These are phyloP conservation scores for Aplochiton taeniatus DNA, from an alignment of 2,797 vertebrate genomes.

Conservation along the genomic window DNA sequence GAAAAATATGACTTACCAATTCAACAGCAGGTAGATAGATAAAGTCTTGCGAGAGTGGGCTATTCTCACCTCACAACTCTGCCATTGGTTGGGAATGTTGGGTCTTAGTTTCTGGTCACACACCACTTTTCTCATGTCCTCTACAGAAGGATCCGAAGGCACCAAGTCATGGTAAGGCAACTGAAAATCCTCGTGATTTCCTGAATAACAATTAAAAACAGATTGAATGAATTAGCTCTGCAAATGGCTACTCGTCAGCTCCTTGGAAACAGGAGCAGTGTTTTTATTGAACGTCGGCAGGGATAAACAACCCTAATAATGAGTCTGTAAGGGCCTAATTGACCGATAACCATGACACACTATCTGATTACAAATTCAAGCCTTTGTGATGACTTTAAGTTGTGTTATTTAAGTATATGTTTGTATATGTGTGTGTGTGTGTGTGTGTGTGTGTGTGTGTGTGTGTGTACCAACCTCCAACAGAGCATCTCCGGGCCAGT, in stretches of 20 bases:
- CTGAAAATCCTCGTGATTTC: conserved; percentile 92
- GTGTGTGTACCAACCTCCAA: conserved; percentile 78
- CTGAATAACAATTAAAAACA: conserved; percentile 61
- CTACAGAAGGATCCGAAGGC: conserved; percentile 94
- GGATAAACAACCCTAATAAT: neutral
- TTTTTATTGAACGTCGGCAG: neutral
- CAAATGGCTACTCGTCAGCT: neutral
- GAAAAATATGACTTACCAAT: too few relatives aligned
- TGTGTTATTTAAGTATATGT: neutral
- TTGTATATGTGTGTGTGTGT: neutral
- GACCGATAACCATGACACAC: too few relatives aligned
- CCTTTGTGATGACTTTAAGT: neutral
- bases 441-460: neutral
- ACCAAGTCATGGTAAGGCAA: conserved; percentile 96
- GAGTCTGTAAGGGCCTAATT: too few relatives aligned
- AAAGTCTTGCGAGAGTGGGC: neutral
- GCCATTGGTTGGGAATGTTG: conserved; percentile 96
- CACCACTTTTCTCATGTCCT: conserved; percentile 94
- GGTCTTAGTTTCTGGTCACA: conserved; percentile 95
- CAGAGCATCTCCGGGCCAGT: conserved; percentile 88
- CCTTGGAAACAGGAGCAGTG: neutral
- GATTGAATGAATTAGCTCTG: conserved; percentile 1
- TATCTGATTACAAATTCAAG: neutral
- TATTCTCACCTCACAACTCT: conserved; percentile 91
- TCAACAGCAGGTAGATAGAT: too few relatives aligned